Percentiles rank a stretch among this genome's conserved stretches.
Conservation (phyloP, 2,888 invertebrate species). For the Amorpha juglandis region DNA sequence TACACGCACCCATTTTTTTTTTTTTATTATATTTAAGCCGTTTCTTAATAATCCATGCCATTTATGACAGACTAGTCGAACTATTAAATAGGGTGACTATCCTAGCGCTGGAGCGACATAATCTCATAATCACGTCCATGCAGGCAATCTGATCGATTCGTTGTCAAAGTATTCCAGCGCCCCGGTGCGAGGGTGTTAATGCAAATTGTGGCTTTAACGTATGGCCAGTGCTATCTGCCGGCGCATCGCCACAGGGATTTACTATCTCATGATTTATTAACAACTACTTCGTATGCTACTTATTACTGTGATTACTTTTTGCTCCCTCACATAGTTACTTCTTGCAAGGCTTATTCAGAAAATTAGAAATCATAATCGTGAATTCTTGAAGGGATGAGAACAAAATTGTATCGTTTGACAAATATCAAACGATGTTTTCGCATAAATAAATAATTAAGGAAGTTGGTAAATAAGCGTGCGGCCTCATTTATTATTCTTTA, state of each 20-base stretch:
- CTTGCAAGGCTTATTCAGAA: background rate
- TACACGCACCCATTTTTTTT: too few relatives aligned
- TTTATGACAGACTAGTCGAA: background rate
- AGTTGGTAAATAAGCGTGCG: conserved; percentile 82
- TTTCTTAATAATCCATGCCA: background rate
- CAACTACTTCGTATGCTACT: conserved; percentile 36
- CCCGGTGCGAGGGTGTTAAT: conserved; percentile 58
- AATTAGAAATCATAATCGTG: background rate
- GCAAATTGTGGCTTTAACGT: conserved; percentile 73
- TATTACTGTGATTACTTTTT: conserved; percentile 31
- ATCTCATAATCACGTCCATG: conserved; percentile 26
- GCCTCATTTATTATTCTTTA: conserved; percentile 85
- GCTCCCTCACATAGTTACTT: background rate
- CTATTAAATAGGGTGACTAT: conserved; percentile 4
- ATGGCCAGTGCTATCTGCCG: conserved; percentile 65
- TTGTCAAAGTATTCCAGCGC: conserved; percentile 38
- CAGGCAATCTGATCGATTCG: conserved; percentile 37
- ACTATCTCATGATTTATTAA: conserved; percentile 56
- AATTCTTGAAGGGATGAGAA: conserved; percentile 13
- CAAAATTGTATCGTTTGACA: conserved; percentile 56
- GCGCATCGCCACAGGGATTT: conserved; percentile 53
- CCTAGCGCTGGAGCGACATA: conserved; percentile 5
- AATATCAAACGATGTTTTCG: conserved; percentile 79
- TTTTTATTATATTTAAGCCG: too few relatives aligned
- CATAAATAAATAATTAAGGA: conserved; percentile 83